phyloP scores from a whole-genome alignment of 2,113 vertebrate genomes.

The Clarias magur region DNA sequence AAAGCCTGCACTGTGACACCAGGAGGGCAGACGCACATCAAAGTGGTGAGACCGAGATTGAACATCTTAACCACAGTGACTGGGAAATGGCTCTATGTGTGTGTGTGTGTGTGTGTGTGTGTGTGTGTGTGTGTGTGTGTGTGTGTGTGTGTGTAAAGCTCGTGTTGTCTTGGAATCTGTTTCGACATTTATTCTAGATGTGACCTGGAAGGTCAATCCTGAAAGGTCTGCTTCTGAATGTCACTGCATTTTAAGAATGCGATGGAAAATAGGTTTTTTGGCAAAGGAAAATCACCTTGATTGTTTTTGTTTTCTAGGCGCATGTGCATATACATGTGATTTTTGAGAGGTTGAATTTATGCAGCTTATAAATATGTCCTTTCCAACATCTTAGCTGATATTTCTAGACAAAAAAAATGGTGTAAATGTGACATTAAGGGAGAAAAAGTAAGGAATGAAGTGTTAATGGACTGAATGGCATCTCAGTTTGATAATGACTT shows the following conservation, averaged over 20 bases:
- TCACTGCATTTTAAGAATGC: conserved; percentile 46
- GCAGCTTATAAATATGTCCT: not conserved
- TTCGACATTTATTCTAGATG: conserved; percentile 35
- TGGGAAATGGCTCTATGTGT: conserved; percentile 43
- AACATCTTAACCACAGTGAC: conserved; percentile 47
- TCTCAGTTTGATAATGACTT: not conserved
- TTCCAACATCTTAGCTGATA: not conserved
- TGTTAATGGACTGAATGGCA: not conserved
- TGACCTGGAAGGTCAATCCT: conserved; percentile 25
- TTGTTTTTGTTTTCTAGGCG: not conserved
- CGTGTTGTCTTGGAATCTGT: conserved; percentile 30
- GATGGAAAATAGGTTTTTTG: conserved; percentile 5
- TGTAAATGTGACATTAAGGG: not conserved
- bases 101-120: conserved; percentile 46
- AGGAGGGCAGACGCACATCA: conserved; percentile 42
- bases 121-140: conserved; percentile 43
- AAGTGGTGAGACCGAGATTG: conserved; percentile 44
- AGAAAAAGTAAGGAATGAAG: not conserved
- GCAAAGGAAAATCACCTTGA: conserved; percentile 29
- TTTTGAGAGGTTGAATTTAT: not conserved
- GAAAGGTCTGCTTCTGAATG: conserved; percentile 42
- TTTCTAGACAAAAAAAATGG: not conserved
- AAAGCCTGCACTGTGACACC: conserved; percentile 47
- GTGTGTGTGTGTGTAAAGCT: conserved; percentile 29
- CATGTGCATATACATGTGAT: not conserved